phyloP scores from a whole-genome alignment of 2,888 invertebrate genomes.

The Seira musarum region DNA sequence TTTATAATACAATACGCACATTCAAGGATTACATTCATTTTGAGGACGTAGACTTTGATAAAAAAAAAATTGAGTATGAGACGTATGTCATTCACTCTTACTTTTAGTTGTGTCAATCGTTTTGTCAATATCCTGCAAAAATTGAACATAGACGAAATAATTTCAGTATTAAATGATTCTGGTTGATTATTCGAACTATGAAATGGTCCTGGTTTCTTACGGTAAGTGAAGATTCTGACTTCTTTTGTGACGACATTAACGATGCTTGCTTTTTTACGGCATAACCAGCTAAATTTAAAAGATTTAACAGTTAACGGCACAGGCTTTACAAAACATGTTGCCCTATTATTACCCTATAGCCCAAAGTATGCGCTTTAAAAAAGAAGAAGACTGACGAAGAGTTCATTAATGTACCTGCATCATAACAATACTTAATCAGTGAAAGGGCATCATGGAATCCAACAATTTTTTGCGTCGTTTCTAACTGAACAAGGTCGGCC shows the following conservation, averaged over 20 bases:
- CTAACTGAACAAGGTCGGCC: neutral
- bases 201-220: neutral
- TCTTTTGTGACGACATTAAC: neutral
- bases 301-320: too few species aligned
- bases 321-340: too few species aligned
- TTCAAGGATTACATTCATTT: too few species aligned
- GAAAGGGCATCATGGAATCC: conserved; percentile 29
- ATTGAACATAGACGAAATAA: neutral
- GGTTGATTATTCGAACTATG: neutral
- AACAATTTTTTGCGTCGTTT: conserved; percentile 7
- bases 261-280: neutral
- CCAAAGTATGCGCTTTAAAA: neutral
- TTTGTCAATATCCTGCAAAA: too few species aligned
- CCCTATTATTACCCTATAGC: too few species aligned
- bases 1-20: too few species aligned
- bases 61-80: too few species aligned
- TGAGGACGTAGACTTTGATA: too few species aligned
- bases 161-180: neutral
- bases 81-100: too few species aligned
- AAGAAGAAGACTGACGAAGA: neutral
- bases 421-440: conserved; percentile 23
- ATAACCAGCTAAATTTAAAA: too few species aligned
- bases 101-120: too few species aligned
- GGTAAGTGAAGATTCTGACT: neutral
- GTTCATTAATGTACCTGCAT: conserved; percentile 22